Evolutionary conservation across 2,888 invertebrate species (phyloP), one percentile per base, ranked within the genome.

Genomic region (Lithophane leautieri): DNA sequence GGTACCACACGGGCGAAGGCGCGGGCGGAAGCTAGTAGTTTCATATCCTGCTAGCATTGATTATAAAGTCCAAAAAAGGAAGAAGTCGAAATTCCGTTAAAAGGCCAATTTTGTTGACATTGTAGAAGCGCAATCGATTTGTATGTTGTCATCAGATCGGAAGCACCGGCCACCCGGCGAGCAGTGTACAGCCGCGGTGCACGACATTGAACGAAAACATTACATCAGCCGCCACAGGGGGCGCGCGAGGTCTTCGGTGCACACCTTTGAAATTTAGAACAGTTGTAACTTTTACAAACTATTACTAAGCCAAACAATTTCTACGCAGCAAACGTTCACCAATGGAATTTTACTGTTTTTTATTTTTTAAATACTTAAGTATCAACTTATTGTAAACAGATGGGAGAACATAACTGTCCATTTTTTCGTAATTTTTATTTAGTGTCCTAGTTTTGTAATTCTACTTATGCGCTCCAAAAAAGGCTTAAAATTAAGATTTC

Each of bases 181-280:
- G 25, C 56, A 34, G 4, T 34, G 4, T 4, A n/a, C 14, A 14
- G 25, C 67, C 66, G 42, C 56, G 52, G 42, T 7, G 1, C 71
- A 74, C 82, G 87, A 86, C 72, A 86, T 73, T 70, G 22, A 44
- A 63, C n/a, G 12, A 79, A 79, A 76, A 86, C 54, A 86, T 86
- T 84, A 66, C 87, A 79, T 86, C 85, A 86, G 79, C 82, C 85
- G 72, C 74, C 67, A 63, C 72, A 69, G 6, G 70, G n/a, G 50
- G 84, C 71, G 16, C 62, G 54, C 68, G 67, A 68, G 76, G 62
- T 72, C 44, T 60, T 62, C 58, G 16, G 54, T 67, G 68, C 54
- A 81, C 82, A 73, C 70, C 70, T 81, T 67, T 40, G 14, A 73
- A 65, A 68, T 81, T 70, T 76, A 44, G 61, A 40, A 68, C 63